Percentiles rank a stretch among this genome's conserved stretches.
phyloP scores from a whole-genome alignment of 2,888 invertebrate species.

The Agonum fuliginosum region DNA sequence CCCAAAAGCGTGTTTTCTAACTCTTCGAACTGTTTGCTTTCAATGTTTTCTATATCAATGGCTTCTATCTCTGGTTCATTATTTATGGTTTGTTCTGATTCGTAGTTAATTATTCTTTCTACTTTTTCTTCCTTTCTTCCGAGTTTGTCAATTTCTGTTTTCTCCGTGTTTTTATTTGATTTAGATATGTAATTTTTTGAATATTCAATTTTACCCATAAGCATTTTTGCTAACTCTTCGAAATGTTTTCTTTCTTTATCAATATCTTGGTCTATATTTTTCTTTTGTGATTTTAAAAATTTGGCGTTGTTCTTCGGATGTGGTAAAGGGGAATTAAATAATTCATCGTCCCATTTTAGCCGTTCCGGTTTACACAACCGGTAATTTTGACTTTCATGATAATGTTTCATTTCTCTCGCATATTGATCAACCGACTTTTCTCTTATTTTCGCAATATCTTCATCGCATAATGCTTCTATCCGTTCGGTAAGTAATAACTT shows the following conservation, averaged over 20 bases:
- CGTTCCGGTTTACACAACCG: slow-evolving; percentile 32
- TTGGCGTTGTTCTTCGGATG: slow-evolving; percentile 29
- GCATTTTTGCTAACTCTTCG: slow-evolving; percentile 62
- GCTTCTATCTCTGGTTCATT: slow-evolving; percentile 19
- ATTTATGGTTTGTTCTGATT: neutral
- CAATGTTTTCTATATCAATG: no score
- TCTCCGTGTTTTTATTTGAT: slow-evolving; percentile 52
- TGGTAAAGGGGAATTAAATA: slow-evolving; percentile 20
- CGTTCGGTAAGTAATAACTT: slow-evolving; percentile 35
- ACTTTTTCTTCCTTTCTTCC: slow-evolving; percentile 1
- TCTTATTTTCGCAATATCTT: slow-evolving; percentile 32
- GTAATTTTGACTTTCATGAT: neutral
- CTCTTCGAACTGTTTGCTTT: slow-evolving; percentile 60
- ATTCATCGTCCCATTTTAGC: slow-evolving; percentile 48
- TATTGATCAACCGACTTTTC: slow-evolving; percentile 48
- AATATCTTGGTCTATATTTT: neutral
- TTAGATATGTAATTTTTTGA: neutral
- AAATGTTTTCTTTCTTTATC: slow-evolving; percentile 42
- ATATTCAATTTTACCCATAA: slow-evolving; percentile 47
- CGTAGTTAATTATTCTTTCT: neutral
- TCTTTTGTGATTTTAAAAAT: slow-evolving; percentile 7
- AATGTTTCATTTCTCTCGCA: slow-evolving; percentile 15
- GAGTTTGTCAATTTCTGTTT: slow-evolving; percentile 43
- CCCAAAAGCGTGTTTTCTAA: slow-evolving; percentile 61
- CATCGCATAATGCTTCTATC: slow-evolving; percentile 11